phyloP scores from a whole-genome alignment of 1,140 invertebrate species.

The Euglossa dilemma region DNA sequence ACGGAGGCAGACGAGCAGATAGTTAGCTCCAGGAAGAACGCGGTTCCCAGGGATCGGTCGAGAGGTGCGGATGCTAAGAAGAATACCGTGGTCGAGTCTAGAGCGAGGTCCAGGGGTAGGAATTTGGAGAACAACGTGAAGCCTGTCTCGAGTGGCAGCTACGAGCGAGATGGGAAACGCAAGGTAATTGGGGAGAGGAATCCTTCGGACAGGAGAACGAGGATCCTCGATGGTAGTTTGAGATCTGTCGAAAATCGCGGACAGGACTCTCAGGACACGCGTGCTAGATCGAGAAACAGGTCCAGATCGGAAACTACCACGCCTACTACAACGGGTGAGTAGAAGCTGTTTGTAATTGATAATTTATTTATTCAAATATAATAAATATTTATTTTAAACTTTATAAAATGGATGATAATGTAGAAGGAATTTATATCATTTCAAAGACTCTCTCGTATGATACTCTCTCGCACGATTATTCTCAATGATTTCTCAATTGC shows the following conservation, averaged over 20 bases:
- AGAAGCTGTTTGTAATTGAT: too few relatives aligned
- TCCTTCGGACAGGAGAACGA: conserved; percentile 18
- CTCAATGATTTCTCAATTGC: too few relatives aligned
- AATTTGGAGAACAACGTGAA: conserved; percentile 20
- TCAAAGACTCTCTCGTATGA: too few relatives aligned
- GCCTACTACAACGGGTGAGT: background rate
- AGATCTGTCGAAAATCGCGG: conserved; percentile 44
- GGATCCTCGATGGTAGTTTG: conserved; percentile 22
- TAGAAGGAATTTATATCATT: too few relatives aligned
- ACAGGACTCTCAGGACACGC: conserved; percentile 48
- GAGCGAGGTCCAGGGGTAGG: conserved; percentile 29
- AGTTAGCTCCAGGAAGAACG: conserved; percentile 18
- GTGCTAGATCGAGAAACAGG: conserved; percentile 52
- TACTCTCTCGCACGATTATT: too few relatives aligned
- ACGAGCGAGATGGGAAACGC: conserved; percentile 25
- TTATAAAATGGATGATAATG: too few relatives aligned
- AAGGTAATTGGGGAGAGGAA: conserved; percentile 35
- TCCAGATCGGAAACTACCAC: conserved; percentile 12
- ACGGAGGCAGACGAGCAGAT: conserved; percentile 25
- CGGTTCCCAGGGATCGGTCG: conserved; percentile 42
- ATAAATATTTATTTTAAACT: too few relatives aligned
- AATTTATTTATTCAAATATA: too few relatives aligned
- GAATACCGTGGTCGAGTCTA: conserved; percentile 8
- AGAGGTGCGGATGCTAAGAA: conserved; percentile 10
- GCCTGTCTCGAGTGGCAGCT: background rate